These are phyloP conservation scores for Hyperoplus lanceolatus DNA, from an alignment of 2,797 vertebrate genomes.

Conservation along the genomic window DNA sequence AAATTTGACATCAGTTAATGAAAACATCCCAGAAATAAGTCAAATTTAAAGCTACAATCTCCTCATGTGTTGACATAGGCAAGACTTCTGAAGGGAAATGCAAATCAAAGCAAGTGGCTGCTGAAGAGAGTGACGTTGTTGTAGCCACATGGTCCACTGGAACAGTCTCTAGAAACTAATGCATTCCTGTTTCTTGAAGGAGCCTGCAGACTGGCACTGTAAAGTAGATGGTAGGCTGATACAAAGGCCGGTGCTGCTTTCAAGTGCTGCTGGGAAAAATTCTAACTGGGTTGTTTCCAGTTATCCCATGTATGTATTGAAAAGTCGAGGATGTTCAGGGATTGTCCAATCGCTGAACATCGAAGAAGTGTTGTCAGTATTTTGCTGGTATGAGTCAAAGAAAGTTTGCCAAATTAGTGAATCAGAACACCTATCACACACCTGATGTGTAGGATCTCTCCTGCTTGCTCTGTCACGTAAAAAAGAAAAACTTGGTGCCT, in stretches of 20 bases:
- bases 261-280: slow-evolving; percentile 75
- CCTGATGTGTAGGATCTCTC: slow-evolving; percentile 38
- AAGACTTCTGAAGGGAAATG: slow-evolving; percentile 82
- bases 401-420: slow-evolving; percentile 33
- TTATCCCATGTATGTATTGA: slow-evolving; percentile 35
- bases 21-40: slow-evolving; percentile 80
- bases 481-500: slow-evolving; percentile 52
- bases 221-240: slow-evolving; percentile 97
- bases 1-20: slow-evolving; percentile 88
- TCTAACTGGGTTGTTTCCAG: slow-evolving; percentile 15
- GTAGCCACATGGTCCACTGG: slow-evolving; percentile 83
- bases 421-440: slow-evolving; percentile 36
- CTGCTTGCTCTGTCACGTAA: slow-evolving; percentile 32
- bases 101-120: slow-evolving; percentile 75
- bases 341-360: slow-evolving; percentile 22
- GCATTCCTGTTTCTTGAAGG: slow-evolving; percentile 96
- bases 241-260: slow-evolving; percentile 84
- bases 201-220: slow-evolving; percentile 99
- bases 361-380: slow-evolving; percentile 41
- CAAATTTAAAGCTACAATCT: slow-evolving; percentile 99
- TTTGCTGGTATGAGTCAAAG: slow-evolving; percentile 62
- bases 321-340: slow-evolving; percentile 17
- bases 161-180: slow-evolving; percentile 76
- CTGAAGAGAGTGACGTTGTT: slow-evolving; percentile 76
- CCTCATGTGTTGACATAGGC: slow-evolving; percentile 87